Evolutionary conservation across 2,113 vertebrate genomes (phyloP), one percentile per base, ranked within the genome.

Genomic region (Sinocyclocheilus rhinocerous): DNA sequence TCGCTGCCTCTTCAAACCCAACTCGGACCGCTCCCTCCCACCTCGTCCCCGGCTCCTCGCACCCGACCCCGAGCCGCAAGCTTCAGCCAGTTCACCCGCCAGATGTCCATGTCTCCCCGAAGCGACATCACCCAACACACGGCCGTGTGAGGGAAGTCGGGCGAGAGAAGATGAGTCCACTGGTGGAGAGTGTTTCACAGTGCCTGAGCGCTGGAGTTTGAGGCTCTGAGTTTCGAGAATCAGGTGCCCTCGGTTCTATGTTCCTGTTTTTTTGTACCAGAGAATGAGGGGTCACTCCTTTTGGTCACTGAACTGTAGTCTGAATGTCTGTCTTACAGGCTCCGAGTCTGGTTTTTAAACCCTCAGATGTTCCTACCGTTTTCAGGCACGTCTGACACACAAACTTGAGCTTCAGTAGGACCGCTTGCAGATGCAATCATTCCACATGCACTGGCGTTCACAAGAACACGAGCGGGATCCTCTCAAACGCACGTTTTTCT

Each of bases 51-150:
- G 59, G 65, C 2, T 93, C 90, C 94, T 0, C 90, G 91, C 61
- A 86, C 87, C n/a, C 95, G 95, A 13, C 92, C 85, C 48, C 91
- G 95, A 29, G 95, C 95, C 0, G 95, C 96, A 85, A 98, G 97
- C 92, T 96, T 96, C 78, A 95, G 93, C 33, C 96, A 95, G 89
- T 94, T 95, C 0, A 94, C 89, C 84, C 88, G n/a, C 29, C 92
- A 90, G 76, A 70, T 83, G 45, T 89, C 93, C 2, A 78, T 85
- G 6, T 91, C 88, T 0, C 90, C 92, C 39, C 90, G 90, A 24
- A 92, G 91, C 4, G 91, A 93, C 26, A 92, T 90, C 59, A 91
- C 96, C 0, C 95, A 93, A 89, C 97, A 99, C 91, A 99, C 97
- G 0, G 95, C 95, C 0, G 97, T 99, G 92, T 99, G 95, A 97